A percentile compares a stretch with the other conserved stretches of the same genome.
Evolutionary conservation across 2,888 invertebrate species (phyloP).

Genomic region (Diaperis boleti): DNA sequence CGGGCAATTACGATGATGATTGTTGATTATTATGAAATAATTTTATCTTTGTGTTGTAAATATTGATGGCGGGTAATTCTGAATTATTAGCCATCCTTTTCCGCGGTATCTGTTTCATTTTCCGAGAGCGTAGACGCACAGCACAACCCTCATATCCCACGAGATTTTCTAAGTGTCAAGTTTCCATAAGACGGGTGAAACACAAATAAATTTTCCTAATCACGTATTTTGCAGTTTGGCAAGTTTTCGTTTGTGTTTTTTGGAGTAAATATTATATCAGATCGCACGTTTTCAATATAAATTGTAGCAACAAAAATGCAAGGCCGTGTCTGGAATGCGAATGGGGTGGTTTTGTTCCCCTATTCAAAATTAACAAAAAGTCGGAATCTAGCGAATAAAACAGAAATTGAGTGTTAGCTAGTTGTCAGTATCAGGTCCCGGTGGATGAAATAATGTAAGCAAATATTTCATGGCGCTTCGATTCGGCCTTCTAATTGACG

Average conservation of each 20-base stretch:
- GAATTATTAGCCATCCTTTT: slow-evolving; percentile 24
- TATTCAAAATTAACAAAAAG: slow-evolving; percentile 29
- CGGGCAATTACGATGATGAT: slow-evolving; percentile 8
- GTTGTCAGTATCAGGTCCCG: slow-evolving; percentile 35
- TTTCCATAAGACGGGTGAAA: slow-evolving; percentile 36
- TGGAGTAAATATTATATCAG: slow-evolving; percentile 33
- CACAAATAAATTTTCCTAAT: slow-evolving; percentile 40
- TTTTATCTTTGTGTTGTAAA: slow-evolving; percentile 9
- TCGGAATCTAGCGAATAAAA: neutral
- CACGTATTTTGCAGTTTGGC: slow-evolving; percentile 37
- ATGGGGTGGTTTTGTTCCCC: slow-evolving; percentile 29
- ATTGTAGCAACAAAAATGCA: slow-evolving; percentile 36
- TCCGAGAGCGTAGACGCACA: slow-evolving; percentile 19
- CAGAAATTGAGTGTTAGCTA: slow-evolving; percentile 20
- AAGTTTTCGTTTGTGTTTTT: slow-evolving; percentile 31
- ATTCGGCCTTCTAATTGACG: slow-evolving; percentile 29
- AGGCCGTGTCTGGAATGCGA: slow-evolving; percentile 34
- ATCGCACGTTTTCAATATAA: slow-evolving; percentile 40
- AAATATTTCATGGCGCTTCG: slow-evolving; percentile 26
- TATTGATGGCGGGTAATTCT: slow-evolving; percentile 34
- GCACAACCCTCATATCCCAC: slow-evolving; percentile 30
- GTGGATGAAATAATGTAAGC: slow-evolving; percentile 27
- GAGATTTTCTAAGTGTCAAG: slow-evolving; percentile 40
- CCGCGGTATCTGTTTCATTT: slow-evolving; percentile 35
- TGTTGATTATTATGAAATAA: neutral